A percentile compares a stretch with the other conserved stretches of the same genome.
Conservation (phyloP, 2,888 invertebrate genomes). For the Gnatocerus cornutus region DNA sequence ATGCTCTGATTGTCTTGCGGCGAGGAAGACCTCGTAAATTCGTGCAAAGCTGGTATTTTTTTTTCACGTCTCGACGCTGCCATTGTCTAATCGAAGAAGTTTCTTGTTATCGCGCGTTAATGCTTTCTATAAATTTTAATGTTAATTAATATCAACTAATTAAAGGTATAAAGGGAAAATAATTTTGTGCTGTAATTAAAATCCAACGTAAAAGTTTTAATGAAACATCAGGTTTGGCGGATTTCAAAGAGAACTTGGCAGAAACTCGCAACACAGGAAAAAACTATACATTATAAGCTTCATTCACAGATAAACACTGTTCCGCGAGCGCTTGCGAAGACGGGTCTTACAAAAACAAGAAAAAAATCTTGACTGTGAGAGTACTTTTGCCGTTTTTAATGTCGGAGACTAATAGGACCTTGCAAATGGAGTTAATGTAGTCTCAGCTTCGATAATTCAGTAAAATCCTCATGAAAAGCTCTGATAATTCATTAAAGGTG, state of each 20-base stretch:
- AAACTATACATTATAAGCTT: conserved; percentile 37
- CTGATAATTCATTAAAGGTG: conserved; percentile 44
- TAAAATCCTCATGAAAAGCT: conserved; percentile 35
- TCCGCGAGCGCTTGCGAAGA: conserved; percentile 14
- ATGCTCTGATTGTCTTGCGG: conserved; percentile 31
- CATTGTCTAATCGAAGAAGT: conserved; percentile 33
- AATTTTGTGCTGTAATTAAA: conserved; percentile 35
- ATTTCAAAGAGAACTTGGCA: conserved; percentile 34
- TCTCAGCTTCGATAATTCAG: conserved; percentile 34
- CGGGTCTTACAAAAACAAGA: conserved; percentile 1
- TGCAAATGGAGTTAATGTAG: conserved; percentile 28
- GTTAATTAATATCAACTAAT: conserved; percentile 39
- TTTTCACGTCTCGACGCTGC: conserved; percentile 23
- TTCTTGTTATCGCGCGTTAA: conserved; percentile 35
- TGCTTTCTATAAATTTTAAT: conserved; percentile 33
- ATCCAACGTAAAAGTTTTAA: conserved; percentile 39
- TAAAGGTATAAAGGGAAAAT: conserved; percentile 41
- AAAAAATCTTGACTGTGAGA: conserved; percentile 9
- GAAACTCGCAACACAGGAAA: conserved; percentile 23
- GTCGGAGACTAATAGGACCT: conserved; percentile 34
- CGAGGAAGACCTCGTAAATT: conserved; percentile 19
- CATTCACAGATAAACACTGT: conserved; percentile 39
- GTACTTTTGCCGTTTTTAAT: conserved; percentile 26
- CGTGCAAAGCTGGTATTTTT: conserved; percentile 2
- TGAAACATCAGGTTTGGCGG: conserved; percentile 38